These are phyloP conservation scores for Mythimna loreyi DNA, from an alignment of 2,888 invertebrate species.

Conservation along the genomic window DNA sequence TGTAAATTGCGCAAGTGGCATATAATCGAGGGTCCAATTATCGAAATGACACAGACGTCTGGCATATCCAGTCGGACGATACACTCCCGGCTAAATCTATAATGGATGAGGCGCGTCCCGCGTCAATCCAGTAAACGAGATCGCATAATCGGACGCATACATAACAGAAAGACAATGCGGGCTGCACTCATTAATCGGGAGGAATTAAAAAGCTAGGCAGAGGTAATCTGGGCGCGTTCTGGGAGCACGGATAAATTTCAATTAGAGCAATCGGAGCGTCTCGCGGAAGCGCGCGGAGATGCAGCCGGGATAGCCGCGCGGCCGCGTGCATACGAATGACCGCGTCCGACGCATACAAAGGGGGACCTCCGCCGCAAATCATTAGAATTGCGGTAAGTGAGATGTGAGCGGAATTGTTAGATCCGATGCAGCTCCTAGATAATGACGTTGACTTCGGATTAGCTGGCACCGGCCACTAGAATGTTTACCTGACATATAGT, in stretches of 20 bases:
- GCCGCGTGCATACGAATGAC: conserved; percentile 80
- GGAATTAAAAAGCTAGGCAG: conserved; percentile 71
- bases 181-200: conserved; percentile 81
- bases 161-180: conserved; percentile 77
- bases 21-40: conserved; percentile 84
- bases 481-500: conserved; percentile 68
- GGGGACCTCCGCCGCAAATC: conserved; percentile 87
- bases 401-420: conserved; percentile 87
- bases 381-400: conserved; percentile 88
- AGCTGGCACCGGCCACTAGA: conserved; percentile 75
- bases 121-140: conserved; percentile 88
- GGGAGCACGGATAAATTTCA: conserved; percentile 83
- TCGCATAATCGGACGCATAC: conserved; percentile 85
- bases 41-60: conserved; percentile 87
- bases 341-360: conserved; percentile 84
- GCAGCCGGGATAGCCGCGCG: conserved; percentile 78
- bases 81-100: conserved; percentile 86
- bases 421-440: conserved; percentile 80
- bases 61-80: conserved; percentile 76
- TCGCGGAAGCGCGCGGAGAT: conserved; percentile 85
- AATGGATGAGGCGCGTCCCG: conserved; percentile 89
- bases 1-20: conserved; percentile 82
- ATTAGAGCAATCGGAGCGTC: conserved; percentile 86
- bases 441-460: conserved; percentile 82
- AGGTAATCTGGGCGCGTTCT: conserved; percentile 72